Evolutionary conservation across 2,113 vertebrate genomes (phyloP), one percentile per base, ranked within the genome.

Genomic region (Sula dactylatra): DNA sequence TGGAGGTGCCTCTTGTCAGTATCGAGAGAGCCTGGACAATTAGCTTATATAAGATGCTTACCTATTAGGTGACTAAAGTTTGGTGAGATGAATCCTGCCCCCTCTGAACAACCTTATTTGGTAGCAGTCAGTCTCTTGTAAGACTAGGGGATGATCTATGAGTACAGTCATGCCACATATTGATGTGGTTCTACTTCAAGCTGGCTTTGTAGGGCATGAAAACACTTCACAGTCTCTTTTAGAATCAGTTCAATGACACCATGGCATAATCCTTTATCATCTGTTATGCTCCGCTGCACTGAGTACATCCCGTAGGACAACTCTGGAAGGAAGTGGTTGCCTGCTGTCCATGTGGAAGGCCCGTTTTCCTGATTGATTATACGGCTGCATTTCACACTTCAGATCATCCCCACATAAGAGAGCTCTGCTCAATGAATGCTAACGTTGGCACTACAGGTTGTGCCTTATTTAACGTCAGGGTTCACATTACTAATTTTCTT

Each of bases 321-420:
- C 58, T 89, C 44, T 85, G 44, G 66, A 82, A 19, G 36, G 84
- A 79, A 61, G 66, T 61, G 73, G 49, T 87, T 94, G 65, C 70
- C 26, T 89, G 80, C 44, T 24, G 4, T 85, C 88, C 83, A 25
- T 70, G 77, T 85, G 91, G 86, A 97, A 94, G 77, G 66, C 72
- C 78, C 3, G 3, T 82, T 95, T 73, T 54, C 40, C 31, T 95
- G 93, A 96, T 85, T 87, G 93, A 97, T 94, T 91, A 79, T 82
- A 77, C 11, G 10, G 34, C 32, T 82, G 56, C 10, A 6, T 92
- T 94, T 94, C 61, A 85, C 54, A 87, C 52, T 84, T 93, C 56
- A 89, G 62, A 66, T 97, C 66, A 89, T 47, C n/a, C 38, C 24
- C 25, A 36, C 9, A 3, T 71, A 36, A 71, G 65, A 78, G 34